Evolutionary conservation across 2,113 vertebrate genomes (phyloP).

Genomic region (Microcebus griseorufus): DNA sequence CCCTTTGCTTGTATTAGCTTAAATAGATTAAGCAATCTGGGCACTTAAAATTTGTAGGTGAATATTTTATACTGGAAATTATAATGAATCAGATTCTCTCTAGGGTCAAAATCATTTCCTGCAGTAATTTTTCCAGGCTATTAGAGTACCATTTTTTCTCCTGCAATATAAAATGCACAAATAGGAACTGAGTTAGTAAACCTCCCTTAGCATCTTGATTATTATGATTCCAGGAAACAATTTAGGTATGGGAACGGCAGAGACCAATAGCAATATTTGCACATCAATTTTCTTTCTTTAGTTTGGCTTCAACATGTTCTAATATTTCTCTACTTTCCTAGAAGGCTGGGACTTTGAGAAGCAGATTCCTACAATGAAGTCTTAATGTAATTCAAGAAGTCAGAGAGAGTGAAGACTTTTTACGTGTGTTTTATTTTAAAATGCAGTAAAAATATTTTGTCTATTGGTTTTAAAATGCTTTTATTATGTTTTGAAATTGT

Average conservation of each 20-base stretch:
- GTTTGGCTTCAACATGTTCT: not conserved
- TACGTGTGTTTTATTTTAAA: not conserved
- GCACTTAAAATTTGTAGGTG: conserved; percentile 49
- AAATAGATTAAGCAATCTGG: conserved; percentile 55
- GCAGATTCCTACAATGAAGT: not conserved
- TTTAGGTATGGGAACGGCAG: not conserved
- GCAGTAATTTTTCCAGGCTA: conserved; percentile 47
- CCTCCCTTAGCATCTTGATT: not conserved
- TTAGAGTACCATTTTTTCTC: not conserved
- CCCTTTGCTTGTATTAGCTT: conserved; percentile 6
- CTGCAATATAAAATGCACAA: conserved; percentile 6
- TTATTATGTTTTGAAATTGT: not conserved
- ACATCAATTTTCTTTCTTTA: conserved; percentile 10
- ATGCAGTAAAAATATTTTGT: conserved; percentile 5
- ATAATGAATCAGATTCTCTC: conserved; percentile 64
- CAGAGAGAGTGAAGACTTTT: conserved; percentile 28
- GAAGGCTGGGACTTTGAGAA: conserved; percentile 13
- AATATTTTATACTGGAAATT: conserved; percentile 53
- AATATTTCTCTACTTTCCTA: not conserved
- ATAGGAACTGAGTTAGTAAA: not conserved
- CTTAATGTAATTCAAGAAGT: conserved; percentile 9
- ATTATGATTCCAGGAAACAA: conserved; percentile 40
- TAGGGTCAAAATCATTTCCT: conserved; percentile 64
- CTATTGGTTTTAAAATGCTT: not conserved
- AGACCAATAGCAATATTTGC: not conserved